Evolutionary conservation across 1,140 invertebrate genomes (phyloP), one percentile per base, ranked within the genome.

Genomic region (Gonioctena quinquepunctata): DNA sequence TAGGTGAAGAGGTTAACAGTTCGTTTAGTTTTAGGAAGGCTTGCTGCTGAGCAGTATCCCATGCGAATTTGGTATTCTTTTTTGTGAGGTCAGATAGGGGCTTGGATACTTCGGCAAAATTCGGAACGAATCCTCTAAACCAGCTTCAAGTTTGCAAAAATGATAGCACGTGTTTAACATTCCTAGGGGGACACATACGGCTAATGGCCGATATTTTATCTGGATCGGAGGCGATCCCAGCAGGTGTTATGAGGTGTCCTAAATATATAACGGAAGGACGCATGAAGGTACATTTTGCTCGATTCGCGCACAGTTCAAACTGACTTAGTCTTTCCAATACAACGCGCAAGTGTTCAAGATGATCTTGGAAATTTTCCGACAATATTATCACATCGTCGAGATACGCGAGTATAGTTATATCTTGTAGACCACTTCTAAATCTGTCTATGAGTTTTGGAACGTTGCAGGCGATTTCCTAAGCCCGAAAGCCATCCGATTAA

Each of bases 1-100:
- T 71, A 3, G 64, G 69, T 8, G 52, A 6, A 8, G 54, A 13
- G 6, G n/a, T 52, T 16, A 67, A 27, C 13, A 61, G 7, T 48
- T 63, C 49, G 66, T 80, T 80, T 49, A 79, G 28, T 8, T 23
- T 27, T 6, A 69, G 2, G 66, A 81, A 80, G 22, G 78, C 74
- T 2, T 54, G 16, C 11, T 78, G n/a, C 73, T 86, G 78, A 23
- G 73, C 66, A 13, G 59, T 52, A 11, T 28, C 28, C 83, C 82
- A 85, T 13, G 49, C 57, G 69, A 76, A 85, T 3, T 25, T 1
- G 0, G 28, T 18, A 18, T 77, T 71, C 71, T 83, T 80, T 54
- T 79, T 78, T 3, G 76, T 77, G 22, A 84, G 68, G 8, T 78
- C 68, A 0, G 79, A 28, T 13, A 61, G 26, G 33, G 27, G 59